Evolutionary conservation across 1,140 invertebrate genomes (phyloP).

Genomic region (Samia ricini): DNA sequence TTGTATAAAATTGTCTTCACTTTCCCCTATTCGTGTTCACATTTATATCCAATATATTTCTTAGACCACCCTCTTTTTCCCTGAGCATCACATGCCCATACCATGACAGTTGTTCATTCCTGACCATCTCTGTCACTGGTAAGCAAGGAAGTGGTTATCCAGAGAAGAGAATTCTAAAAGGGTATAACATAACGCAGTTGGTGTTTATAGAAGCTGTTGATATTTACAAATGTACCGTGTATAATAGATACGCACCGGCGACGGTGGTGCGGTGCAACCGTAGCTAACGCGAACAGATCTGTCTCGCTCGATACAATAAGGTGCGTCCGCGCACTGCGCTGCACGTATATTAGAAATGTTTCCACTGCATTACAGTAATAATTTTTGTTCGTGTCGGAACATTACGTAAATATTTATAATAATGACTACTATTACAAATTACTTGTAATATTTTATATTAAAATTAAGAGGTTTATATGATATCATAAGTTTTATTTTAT

Average conservation of each 20-base stretch:
- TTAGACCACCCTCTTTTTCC: too few relatives aligned
- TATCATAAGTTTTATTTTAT: background rate
- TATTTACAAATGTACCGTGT: background rate
- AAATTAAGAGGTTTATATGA: background rate
- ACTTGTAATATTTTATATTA: background rate
- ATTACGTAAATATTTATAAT: too few relatives aligned
- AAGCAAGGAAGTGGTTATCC: too few relatives aligned
- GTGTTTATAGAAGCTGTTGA: background rate
- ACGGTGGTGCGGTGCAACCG: conserved; percentile 37
- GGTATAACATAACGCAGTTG: background rate
- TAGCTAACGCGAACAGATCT: conserved; percentile 54
- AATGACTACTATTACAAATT: background rate
- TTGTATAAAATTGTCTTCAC: too few relatives aligned
- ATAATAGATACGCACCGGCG: conserved; percentile 11
- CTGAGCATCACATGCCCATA: too few relatives aligned
- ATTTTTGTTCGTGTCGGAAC: too few relatives aligned
- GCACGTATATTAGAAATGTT: background rate
- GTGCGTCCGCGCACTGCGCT: conserved; percentile 24
- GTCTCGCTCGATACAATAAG: conserved; percentile 30
- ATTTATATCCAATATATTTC: too few relatives aligned
- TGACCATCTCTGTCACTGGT: too few relatives aligned
- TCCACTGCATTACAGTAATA: background rate
- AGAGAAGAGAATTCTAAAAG: background rate
- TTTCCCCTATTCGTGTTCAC: too few relatives aligned
- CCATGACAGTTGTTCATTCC: too few relatives aligned